Evolutionary conservation across 2,113 vertebrate species (phyloP), one percentile per base, ranked within the genome.

Genomic region (Scartelaos histophorus): DNA sequence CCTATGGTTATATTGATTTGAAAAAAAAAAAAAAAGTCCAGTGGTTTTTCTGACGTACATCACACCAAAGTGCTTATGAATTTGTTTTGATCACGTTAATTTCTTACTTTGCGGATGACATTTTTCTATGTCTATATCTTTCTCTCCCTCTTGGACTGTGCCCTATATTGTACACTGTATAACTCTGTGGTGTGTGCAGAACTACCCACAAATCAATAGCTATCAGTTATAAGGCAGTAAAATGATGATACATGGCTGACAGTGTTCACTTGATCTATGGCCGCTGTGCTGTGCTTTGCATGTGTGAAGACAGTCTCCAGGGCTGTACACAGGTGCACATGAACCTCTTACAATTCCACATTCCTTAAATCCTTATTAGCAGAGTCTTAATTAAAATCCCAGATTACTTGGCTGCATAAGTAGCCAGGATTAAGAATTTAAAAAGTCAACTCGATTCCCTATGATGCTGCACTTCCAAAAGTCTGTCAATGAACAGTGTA

Each of bases 201-300:
- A 83, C 82, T 80, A 82, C 87, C 87, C 57, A 78, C 87, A 34
- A 82, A 89, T 90, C 87, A 78, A 88, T 88, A 79, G 54, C 45
- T 73, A 81, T 83, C 79, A 73, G 45, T 77, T 89, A 82, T 79
- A 84, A 67, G 67, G 79, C 71, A 74, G 29, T 71, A 81, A 80
- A 87, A 90, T 85, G n/a, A 82, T 91, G 86, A 90, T 74, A 80
- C 87, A 92, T 81, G 74, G 60, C 1, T 3, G 73, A 78, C 35
- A 34, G 35, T 64, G 66, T 69, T 60, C 38, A 76, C 66, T 75
- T 83, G 82, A 89, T 74, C 74, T 62, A 80, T 73, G 77, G 68
- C 67, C 47, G 60, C 34, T 66, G 73, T 85, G 76, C 76, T 51
- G n/a, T 13, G 60, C 24, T 65, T 25, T 25, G 46, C 21, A 1